Evolutionary conservation across 2,888 invertebrate species (phyloP), one percentile per base, ranked within the genome.

Genomic region (Lymantria dispar): DNA sequence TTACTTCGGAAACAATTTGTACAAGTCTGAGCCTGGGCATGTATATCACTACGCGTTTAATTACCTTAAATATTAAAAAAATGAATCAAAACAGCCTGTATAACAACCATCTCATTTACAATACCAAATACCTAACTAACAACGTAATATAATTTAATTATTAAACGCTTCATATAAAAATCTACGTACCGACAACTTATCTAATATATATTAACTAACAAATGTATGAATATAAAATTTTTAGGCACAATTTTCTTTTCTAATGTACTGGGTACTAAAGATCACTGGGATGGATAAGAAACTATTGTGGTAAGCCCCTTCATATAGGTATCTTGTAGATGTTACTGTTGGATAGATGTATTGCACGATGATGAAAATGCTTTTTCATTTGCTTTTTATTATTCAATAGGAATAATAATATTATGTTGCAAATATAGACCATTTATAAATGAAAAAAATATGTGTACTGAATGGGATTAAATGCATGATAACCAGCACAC

Each of bases 101-200:
- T 33, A 33, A 33, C 8, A 33, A 33, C 33, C 33, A 33, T 5
- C 8, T 33, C 3, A 33, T 62, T 53, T 54, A 56, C 57, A 58
- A 64, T 68, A 64, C 58, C 57, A 22, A 59, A 68, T 56, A 78
- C 78, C 56, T 74, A 72, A 63, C 72, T 79, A 83, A 74, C 72
- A 83, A 85, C 80, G 74, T 76, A 74, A 67, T 64, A 70, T 68
- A 74, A 63, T 72, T 72, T 77, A n/a, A 78, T 76, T 68, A 77
- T 72, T 75, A 79, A 84, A 84, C 83, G 73, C 70, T 80, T 22
- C 75, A 76, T 87, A 87, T 87, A 87, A 88, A 22, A 88, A 87
- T 85, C 82, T 85, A 88, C 79, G 75, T 78, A 83, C 80, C 74
- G 68, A 75, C 70, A 72, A 67, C 69, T 63, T 68, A 68, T 68